Evolutionary conservation across 2,888 invertebrate genomes (phyloP), one percentile per base, ranked within the genome.

Genomic region (Ophraella communa): DNA sequence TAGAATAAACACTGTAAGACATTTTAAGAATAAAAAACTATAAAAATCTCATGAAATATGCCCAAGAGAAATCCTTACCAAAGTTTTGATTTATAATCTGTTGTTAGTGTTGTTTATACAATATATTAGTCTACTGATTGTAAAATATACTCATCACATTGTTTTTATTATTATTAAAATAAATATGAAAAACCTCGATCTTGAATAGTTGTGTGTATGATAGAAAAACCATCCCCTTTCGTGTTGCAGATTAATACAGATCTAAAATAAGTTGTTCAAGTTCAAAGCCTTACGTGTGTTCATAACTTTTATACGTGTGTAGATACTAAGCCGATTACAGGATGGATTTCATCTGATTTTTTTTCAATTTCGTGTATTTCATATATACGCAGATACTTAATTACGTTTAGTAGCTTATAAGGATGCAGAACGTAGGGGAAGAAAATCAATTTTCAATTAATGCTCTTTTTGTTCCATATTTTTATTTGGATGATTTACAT

Each of bases 271-370:
- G 45, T 45, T 45, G 45, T 45, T 45, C 21, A 45, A 45, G 45
- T 45, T 45, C 21, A 45, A 45, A 45, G 45, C 45, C 45, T 45
- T 45, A 45, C 45, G 45, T 45, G 45, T 45, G 45, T 45, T 21
- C 45, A 11, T 39, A 45, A 45, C 45, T 45, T 45, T 45, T 21
- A 45, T 45, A 21, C 21, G 45, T 45, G 45, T 45, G 45, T 21
- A 45, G 45, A 45, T 45, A 45, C 45, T 45, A 45, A 45, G 45
- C 45, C 11, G 45, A 45, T 45, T 45, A 45, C 45, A 21, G 45
- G 21, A 45, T 21, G 45, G 45, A 45, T 45, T 45, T 45, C 45
- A 45, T 21, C 20, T 45, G 45, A 45, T 39, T 45, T 45, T 45
- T 45, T 45, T 45, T 45, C 45, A 45, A 45, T 45, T 45, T 45